Percentiles rank a stretch among this genome's conserved stretches.
Conservation (phyloP, 2,797 vertebrate genomes). For the Luscinia megarhynchos region DNA sequence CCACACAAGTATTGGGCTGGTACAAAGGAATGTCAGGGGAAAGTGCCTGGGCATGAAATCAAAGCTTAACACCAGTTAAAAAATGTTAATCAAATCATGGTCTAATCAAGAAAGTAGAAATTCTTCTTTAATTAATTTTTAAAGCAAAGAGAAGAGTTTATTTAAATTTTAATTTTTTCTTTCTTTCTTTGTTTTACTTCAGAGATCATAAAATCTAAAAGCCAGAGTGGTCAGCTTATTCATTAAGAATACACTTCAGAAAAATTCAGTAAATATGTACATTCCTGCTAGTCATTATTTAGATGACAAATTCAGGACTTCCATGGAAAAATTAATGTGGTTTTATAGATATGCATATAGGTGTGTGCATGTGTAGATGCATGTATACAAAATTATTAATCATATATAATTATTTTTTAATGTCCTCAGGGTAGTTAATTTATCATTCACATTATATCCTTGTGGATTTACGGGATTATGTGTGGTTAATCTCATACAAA, state of each 20-base stretch:
- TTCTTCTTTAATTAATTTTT: not conserved
- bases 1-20: not conserved
- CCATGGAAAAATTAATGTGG: not conserved
- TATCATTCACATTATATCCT: not conserved
- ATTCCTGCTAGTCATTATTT: not conserved
- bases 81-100: not conserved
- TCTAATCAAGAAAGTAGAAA: not conserved
- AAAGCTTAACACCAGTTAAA: not conserved
- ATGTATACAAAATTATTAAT: not conserved
- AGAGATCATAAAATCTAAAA: not conserved
- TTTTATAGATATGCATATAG: not conserved
- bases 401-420: not conserved
- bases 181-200: not conserved
- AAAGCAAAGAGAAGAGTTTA: not conserved
- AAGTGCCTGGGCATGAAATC: not conserved
- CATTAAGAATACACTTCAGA: not conserved
- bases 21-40: not conserved
- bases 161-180: not conserved
- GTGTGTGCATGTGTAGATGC: rapidly evolving
- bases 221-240: not conserved
- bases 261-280: not conserved
- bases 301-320: not conserved
- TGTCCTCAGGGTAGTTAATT: not conserved
- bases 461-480: not conserved
- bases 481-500: not conserved